Evolutionary conservation across 2,113 vertebrate species (phyloP).

Genomic region (Catharus fuscescens): DNA sequence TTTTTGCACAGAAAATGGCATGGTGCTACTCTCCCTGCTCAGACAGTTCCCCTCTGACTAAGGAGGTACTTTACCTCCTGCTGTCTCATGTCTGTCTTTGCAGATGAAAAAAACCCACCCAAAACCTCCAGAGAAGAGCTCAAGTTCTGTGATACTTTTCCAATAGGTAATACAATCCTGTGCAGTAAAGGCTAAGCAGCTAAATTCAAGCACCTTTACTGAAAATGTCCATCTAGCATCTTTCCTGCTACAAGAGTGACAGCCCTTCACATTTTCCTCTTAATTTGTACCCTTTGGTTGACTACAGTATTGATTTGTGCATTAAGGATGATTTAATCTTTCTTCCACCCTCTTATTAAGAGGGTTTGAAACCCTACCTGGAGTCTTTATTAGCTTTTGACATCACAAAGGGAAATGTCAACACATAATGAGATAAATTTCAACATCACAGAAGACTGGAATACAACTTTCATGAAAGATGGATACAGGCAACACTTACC

Average conservation of each 20-base stretch:
- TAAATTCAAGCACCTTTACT: neutral
- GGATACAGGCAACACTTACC: neutral
- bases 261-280: constrained; percentile 26
- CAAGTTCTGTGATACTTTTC: neutral
- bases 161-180: neutral
- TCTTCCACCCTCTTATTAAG: constrained; percentile 35
- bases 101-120: neutral
- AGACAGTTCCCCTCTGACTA: neutral
- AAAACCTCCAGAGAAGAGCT: neutral
- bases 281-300: constrained; percentile 42
- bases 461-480: neutral
- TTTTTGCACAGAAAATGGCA: neutral
- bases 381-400: constrained; percentile 56
- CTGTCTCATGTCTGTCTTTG: neutral
- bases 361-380: constrained; percentile 22
- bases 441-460: neutral
- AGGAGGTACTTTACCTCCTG: neutral
- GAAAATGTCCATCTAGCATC: constrained; percentile 6
- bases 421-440: constrained; percentile 44
- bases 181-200: neutral
- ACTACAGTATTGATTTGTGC: constrained; percentile 39
- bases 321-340: constrained; percentile 61
- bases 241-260: neutral
- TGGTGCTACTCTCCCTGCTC: accelerated
- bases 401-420: constrained; percentile 39